Conservation (phyloP, 2,888 invertebrate species). For the Calliphora vomitoria region DNA sequence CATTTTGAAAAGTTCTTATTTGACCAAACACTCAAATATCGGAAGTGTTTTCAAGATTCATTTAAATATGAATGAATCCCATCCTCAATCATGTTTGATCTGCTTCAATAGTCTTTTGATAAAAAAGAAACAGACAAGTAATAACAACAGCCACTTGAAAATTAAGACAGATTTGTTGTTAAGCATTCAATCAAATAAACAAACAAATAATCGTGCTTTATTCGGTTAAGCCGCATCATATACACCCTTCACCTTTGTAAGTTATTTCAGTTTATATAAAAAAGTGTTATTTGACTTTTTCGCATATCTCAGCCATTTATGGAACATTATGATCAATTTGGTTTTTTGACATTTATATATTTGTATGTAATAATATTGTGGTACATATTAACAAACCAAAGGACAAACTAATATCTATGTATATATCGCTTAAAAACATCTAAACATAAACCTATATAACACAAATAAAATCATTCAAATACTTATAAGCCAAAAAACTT, state of each 20-base stretch:
- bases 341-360: too few relatives aligned
- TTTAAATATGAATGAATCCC: constrained; percentile 40
- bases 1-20: constrained; percentile 1
- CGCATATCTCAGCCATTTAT: too few relatives aligned
- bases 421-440: too few relatives aligned
- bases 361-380: too few relatives aligned
- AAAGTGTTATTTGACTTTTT: too few relatives aligned
- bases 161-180: constrained; percentile 20
- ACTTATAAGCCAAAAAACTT: constrained; percentile 28
- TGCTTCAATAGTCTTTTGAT: not conserved
- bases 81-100: not conserved
- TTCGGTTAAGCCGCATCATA: too few relatives aligned
- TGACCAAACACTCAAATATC: constrained; percentile 4
- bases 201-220: not conserved
- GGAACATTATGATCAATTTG: too few relatives aligned
- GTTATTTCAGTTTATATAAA: too few relatives aligned
- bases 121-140: constrained; percentile 1
- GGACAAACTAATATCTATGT: too few relatives aligned
- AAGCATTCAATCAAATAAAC: constrained; percentile 21
- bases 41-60: constrained; percentile 38
- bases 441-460: not conserved
- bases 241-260: too few relatives aligned
- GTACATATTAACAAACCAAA: too few relatives aligned
- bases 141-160: constrained; percentile 16
- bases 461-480: constrained; percentile 13